These are phyloP conservation scores for Carcharodon carcharias DNA, from an alignment of 2,797 vertebrate genomes.

Conservation along the genomic window DNA sequence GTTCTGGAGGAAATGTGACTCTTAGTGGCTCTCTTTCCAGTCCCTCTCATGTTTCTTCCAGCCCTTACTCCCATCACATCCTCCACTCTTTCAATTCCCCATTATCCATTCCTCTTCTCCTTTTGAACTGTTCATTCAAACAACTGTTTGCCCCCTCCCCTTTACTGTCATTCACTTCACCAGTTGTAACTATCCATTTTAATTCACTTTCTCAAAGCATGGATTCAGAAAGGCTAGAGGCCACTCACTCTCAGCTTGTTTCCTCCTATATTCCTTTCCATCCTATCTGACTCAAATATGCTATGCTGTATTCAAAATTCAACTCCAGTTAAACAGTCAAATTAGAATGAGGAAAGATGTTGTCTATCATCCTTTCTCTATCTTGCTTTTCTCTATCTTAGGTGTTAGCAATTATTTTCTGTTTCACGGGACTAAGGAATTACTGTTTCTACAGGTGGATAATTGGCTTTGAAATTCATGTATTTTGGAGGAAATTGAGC, in stretches of 20 bases:
- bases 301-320: too few species aligned
- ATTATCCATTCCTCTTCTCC: too few species aligned
- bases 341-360: too few species aligned
- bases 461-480: neutral
- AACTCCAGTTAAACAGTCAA: too few species aligned
- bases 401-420: neutral
- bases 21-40: neutral
- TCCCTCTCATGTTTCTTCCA: neutral
- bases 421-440: neutral
- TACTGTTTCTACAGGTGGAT: neutral
- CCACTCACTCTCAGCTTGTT: neutral
- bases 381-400: too few species aligned
- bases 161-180: neutral
- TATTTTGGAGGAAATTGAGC: neutral
- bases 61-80: neutral
- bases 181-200: neutral
- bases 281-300: too few species aligned
- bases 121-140: too few species aligned
- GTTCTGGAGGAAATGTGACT: neutral
- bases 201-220: neutral
- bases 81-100: neutral
- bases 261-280: too few species aligned
- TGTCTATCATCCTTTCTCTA: too few species aligned
- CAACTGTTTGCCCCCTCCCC: neutral
- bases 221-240: neutral